Percentiles rank a stretch among this genome's conserved stretches.
Evolutionary conservation across 1,140 invertebrate species (phyloP).

Genomic region (Hormaphis cornu): DNA sequence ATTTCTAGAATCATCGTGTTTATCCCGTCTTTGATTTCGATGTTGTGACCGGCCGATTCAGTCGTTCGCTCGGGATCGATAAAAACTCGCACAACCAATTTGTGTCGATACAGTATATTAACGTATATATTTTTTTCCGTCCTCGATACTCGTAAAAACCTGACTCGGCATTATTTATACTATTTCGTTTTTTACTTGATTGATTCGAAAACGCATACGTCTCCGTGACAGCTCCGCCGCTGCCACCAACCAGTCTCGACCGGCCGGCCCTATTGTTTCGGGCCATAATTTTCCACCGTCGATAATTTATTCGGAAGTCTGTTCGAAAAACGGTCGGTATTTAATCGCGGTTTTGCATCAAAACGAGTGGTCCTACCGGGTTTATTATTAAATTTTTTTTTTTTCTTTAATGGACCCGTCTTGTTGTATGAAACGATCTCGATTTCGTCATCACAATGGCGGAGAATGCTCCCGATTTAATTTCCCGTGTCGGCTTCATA

Average conservation of each 20-base stretch:
- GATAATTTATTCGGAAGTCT: conserved; percentile 23
- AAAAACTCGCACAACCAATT: too few relatives aligned
- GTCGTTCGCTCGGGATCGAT: not conserved
- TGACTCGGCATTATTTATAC: not conserved
- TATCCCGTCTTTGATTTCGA: too few relatives aligned
- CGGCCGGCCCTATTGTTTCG: conserved; percentile 15
- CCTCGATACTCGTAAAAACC: not conserved
- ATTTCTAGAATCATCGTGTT: too few relatives aligned
- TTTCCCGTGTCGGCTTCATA: not conserved
- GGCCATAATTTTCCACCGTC: conserved; percentile 9
- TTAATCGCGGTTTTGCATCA: conserved; percentile 25
- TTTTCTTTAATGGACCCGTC: conserved; percentile 17
- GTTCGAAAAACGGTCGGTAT: conserved; percentile 17
- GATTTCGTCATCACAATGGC: not conserved
- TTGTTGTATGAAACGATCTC: too few relatives aligned
- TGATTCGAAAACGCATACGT: not conserved
- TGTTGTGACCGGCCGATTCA: not conserved
- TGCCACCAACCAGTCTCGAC: too few relatives aligned
- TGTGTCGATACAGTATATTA: too few relatives aligned
- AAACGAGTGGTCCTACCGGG: not conserved
- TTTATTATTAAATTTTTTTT: conserved; percentile 19
- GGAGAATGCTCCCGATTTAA: conserved; percentile 26
- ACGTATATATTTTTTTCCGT: not conserved
- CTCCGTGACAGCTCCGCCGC: not conserved
- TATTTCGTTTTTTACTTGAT: conserved; percentile 6